A percentile compares a stretch with the other conserved stretches of the same genome.
Conservation (phyloP, 2,888 invertebrate genomes). For the Adela reaumurella region DNA sequence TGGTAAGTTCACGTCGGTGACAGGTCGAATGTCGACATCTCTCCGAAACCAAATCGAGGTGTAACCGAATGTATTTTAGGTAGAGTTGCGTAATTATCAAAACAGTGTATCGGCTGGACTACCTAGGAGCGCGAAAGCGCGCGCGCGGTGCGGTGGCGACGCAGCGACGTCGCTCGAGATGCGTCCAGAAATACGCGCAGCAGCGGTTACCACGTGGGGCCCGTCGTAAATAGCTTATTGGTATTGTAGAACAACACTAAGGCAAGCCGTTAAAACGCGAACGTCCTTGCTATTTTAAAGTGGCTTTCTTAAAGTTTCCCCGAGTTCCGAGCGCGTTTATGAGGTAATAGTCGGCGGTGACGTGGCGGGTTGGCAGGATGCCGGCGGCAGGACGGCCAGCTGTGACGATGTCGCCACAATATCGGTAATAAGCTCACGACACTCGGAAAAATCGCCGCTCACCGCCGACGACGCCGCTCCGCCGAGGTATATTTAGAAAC, state of each 20-base stretch:
- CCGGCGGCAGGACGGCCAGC: constrained; percentile 27
- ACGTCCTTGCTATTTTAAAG: constrained; percentile 53
- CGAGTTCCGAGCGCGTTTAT: constrained; percentile 22
- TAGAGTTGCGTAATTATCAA: constrained; percentile 37
- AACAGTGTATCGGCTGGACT: not conserved
- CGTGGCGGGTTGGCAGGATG: constrained; percentile 46
- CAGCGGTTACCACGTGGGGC: not conserved
- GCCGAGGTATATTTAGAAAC: constrained; percentile 27
- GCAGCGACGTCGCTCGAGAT: not conserved
- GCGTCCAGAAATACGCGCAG: not conserved
- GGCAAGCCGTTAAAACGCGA: not conserved
- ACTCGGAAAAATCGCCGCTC: constrained; percentile 30
- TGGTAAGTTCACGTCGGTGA: not conserved
- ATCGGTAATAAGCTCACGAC: constrained; percentile 11
- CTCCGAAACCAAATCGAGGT: not conserved
- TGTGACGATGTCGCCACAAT: not conserved
- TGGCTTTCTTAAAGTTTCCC: constrained; percentile 46
- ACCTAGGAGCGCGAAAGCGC: constrained; percentile 19
- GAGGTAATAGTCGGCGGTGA: constrained; percentile 44
- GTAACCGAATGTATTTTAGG: constrained; percentile 10
- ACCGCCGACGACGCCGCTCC: constrained; percentile 22
- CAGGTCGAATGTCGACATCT: not conserved
- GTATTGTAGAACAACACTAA: not conserved
- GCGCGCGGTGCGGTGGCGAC: not conserved
- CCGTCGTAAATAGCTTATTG: not conserved